Base-by-base conservation (phyloP, 2,888 invertebrate genomes). In the Cephus nigrinus region DNA sequence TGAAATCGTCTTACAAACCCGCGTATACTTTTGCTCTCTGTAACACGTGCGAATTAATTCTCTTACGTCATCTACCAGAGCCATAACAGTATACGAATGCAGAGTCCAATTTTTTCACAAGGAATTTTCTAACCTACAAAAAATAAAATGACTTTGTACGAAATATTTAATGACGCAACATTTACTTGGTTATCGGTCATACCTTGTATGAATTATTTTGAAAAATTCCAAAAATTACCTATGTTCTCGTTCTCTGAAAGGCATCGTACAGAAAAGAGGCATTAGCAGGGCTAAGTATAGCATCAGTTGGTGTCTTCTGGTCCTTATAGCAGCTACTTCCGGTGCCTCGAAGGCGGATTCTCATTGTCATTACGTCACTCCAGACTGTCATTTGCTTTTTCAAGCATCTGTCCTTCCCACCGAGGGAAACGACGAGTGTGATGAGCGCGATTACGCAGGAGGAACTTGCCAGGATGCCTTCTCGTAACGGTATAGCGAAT, bases 391-490 rank as follows among this genome's bases (percentile, higher is more conserved):
- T 86, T 87, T 86, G 77, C 76, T 84, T 85, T 84, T 83, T 82
- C 75, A 80, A 82, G 82, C 84, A 80, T 86, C 85, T 84, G 85
- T 84, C 84, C 85, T 82, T 84, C 84, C 85, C 74, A 69, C 74
- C 74, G 69, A 69, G 78, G 75, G 71, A 73, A 75, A 30, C 35
- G 73, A 69, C 34, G 33, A 73, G 69, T 76, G 69, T 80, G 79
- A 81, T 80, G 81, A 79, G 79, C 76, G 69, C 36, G 34, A 32
- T 71, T 71, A 71, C 71, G 30, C 55, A 55, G 55, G 55, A 55
- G 55, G 23, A 55, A 55, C 55, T 55, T 55, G 55, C 55, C 55
- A 23, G 55, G 55, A 55, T 15, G 55, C 23, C 9, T 55, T 55
- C 55, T 55, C 23, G 55, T 23, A 55, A 55, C 23, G 55, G 55